A percentile compares a stretch with the other conserved stretches of the same genome.
phyloP scores from a whole-genome alignment of 2,113 vertebrate genomes.

The Chaenocephalus aceratus region DNA sequence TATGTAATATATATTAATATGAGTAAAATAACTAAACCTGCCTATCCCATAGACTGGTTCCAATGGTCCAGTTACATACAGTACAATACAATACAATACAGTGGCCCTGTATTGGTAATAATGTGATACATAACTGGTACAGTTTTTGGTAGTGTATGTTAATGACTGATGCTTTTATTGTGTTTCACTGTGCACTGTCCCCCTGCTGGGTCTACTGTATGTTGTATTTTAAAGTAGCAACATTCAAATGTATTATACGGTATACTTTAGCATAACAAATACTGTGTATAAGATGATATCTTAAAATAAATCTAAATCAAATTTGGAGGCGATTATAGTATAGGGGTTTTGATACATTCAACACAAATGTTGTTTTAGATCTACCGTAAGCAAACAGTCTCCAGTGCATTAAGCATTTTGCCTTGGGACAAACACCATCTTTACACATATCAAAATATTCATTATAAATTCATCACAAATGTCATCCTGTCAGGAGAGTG shows the following conservation, averaged over 20 bases:
- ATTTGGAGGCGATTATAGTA: neutral
- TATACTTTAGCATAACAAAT: neutral
- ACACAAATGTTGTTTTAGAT: neutral
- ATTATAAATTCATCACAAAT: conserved; percentile 35
- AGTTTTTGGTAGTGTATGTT: neutral
- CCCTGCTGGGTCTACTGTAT: neutral
- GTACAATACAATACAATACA: too few relatives aligned
- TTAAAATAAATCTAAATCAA: neutral
- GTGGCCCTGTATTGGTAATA: too few relatives aligned
- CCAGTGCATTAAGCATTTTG: conserved; percentile 13
- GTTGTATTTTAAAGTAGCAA: neutral
- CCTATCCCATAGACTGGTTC: too few relatives aligned
- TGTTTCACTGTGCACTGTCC: neutral
- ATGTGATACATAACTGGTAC: too few relatives aligned
- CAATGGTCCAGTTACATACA: too few relatives aligned
- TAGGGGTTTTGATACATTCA: conserved; percentile 2
- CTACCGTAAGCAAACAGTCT: neutral
- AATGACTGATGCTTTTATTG: neutral
- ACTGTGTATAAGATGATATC: neutral
- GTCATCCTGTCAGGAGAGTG: conserved; percentile 21
- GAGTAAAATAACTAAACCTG: too few relatives aligned
- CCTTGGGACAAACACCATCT: conserved; percentile 19
- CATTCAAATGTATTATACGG: neutral
- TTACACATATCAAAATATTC: conserved; percentile 37
- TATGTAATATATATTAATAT: too few relatives aligned